phyloP scores from a whole-genome alignment of 2,797 vertebrate genomes.

The Echeneis naucrates region DNA sequence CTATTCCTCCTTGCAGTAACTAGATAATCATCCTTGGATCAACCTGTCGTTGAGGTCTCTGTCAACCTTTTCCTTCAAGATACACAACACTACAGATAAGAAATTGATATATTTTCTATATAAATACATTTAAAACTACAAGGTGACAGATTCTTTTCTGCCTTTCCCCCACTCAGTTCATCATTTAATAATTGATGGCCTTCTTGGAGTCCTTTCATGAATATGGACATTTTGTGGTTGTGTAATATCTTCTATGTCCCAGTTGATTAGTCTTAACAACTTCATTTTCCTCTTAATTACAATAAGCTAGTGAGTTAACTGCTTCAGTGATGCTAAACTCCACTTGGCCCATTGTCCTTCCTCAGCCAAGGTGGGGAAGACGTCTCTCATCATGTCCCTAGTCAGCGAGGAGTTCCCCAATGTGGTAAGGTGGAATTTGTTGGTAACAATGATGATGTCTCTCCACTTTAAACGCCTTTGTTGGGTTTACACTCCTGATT shows the following conservation, averaged over 20 bases:
- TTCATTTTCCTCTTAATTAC: neutral
- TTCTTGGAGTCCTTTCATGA: neutral
- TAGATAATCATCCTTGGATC: no score
- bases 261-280: neutral
- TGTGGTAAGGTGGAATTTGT: conserved; percentile 85
- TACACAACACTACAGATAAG: neutral
- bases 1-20: no score
- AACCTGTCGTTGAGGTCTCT: neutral
- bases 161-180: neutral
- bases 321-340: neutral
- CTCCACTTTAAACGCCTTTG: neutral
- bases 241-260: neutral
- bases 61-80: neutral
- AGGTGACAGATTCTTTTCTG: neutral
- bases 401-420: conserved; percentile 98
- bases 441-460: no score
- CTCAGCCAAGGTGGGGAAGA: conserved; percentile 98
- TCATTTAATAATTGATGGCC: neutral
- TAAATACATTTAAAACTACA: neutral
- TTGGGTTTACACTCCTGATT: neutral
- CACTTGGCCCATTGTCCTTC: conserved; percentile 28
- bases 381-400: conserved; percentile 97
- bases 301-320: neutral
- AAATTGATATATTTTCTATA: neutral
- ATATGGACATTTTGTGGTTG: neutral